Evolutionary conservation across 2,888 invertebrate genomes (phyloP).

Genomic region (Tipula vernalis): DNA sequence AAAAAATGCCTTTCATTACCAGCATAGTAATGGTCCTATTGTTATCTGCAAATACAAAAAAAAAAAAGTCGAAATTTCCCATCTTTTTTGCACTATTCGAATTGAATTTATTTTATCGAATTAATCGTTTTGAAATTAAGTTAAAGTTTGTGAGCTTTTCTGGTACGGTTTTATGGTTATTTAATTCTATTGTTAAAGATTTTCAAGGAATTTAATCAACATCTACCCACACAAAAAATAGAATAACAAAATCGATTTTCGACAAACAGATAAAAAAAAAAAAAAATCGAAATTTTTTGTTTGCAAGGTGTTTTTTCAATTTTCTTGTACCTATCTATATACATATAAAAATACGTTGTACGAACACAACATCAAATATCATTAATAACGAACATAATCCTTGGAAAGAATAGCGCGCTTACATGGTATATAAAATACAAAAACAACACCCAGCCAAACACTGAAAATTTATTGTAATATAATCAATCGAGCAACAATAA

Average conservation of each 20-base stretch:
- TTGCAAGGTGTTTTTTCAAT: not conserved
- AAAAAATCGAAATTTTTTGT: not conserved
- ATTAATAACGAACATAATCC: not conserved
- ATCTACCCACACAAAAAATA: not conserved
- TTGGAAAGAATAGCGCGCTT: not conserved
- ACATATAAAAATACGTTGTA: not conserved
- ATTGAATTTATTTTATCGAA: not conserved
- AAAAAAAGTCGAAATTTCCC: not conserved
- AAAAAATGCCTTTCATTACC: not conserved
- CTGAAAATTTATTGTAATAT: not conserved
- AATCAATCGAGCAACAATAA: slow-evolving; percentile 4
- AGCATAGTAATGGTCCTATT: not conserved
- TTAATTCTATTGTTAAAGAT: not conserved
- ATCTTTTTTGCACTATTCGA: not conserved
- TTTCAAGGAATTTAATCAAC: not conserved
- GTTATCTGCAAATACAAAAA: not conserved
- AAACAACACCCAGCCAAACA: not conserved
- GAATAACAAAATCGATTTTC: not conserved
- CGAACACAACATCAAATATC: not conserved
- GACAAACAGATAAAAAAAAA: not conserved
- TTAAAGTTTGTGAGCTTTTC: not conserved
- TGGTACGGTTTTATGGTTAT: not conserved
- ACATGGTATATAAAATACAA: not conserved
- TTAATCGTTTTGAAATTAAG: not conserved
- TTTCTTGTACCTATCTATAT: not conserved